phyloP scores from a whole-genome alignment of 1,140 invertebrate species.

The Helicoverpa armigera region DNA sequence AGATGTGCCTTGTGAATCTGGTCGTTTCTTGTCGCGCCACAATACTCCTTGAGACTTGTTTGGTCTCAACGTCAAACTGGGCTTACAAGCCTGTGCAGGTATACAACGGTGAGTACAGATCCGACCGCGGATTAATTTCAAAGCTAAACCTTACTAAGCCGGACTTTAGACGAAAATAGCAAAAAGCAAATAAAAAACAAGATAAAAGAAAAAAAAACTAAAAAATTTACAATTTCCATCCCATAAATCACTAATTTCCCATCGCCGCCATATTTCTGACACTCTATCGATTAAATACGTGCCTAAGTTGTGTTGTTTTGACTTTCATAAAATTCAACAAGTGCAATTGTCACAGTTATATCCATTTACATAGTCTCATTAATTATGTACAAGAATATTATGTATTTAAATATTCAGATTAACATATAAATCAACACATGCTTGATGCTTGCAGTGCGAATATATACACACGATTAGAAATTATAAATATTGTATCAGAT shows the following conservation, averaged over 20 bases:
- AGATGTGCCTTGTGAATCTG: constrained; percentile 41
- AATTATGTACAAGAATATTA: too few species aligned
- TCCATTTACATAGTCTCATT: too few species aligned
- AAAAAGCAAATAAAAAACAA: neutral
- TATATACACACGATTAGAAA: too few species aligned
- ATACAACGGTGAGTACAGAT: constrained; percentile 16
- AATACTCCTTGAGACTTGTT: constrained; percentile 46
- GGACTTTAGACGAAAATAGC: neutral
- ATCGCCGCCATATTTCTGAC: too few species aligned
- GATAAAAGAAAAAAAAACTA: neutral
- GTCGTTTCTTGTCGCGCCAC: constrained; percentile 55
- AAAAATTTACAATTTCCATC: neutral
- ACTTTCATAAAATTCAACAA: too few species aligned
- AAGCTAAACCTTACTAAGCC: constrained; percentile 5
- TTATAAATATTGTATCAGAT: neutral
- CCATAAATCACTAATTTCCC: neutral
- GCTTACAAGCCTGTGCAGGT: constrained; percentile 67
- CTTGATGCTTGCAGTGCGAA: constrained; percentile 1
- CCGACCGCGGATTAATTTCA: neutral
- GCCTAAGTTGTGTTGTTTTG: too few species aligned
- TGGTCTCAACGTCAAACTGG: constrained; percentile 59
- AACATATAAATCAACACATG: too few species aligned
- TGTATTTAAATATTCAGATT: too few species aligned
- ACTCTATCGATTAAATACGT: too few species aligned
- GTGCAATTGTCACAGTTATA: too few species aligned